Conservation (phyloP, 2,888 invertebrate species). For the Kryphioiulus occultus region DNA sequence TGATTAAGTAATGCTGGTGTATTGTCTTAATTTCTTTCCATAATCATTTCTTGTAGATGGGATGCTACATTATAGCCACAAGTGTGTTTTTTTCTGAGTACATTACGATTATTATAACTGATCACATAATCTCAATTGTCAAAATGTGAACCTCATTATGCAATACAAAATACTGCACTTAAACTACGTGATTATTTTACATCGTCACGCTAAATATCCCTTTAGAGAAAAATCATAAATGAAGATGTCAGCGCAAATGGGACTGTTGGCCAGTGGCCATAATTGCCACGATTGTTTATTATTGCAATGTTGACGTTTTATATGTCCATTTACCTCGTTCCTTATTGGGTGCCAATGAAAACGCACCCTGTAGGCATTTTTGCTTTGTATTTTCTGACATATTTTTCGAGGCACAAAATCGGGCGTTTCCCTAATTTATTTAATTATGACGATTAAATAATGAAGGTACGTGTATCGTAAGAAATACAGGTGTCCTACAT, state of each 20-base stretch:
- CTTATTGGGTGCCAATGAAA: background rate
- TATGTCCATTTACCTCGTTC: background rate
- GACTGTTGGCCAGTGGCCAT: background rate
- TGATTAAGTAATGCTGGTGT: no score
- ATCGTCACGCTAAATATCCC: no score
- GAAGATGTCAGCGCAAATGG: background rate
- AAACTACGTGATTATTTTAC: no score
- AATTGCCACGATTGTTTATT: background rate
- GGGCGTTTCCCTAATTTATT: conserved; percentile 27
- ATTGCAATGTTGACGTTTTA: background rate
- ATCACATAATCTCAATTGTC: no score
- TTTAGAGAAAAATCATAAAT: no score
- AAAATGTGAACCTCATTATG: no score
- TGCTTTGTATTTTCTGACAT: background rate
- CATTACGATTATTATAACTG: no score
- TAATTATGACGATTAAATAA: conserved; percentile 38
- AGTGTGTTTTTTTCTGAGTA: no score
- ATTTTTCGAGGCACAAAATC: background rate
- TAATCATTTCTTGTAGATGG: no score
- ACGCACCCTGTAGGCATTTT: background rate
- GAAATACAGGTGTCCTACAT: conserved; percentile 28
- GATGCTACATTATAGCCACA: no score
- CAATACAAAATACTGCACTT: no score
- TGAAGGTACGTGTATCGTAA: background rate
- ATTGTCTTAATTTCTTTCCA: no score